Evolutionary conservation across 2,797 vertebrate species (phyloP).

Genomic region (Streptopelia turtur): DNA sequence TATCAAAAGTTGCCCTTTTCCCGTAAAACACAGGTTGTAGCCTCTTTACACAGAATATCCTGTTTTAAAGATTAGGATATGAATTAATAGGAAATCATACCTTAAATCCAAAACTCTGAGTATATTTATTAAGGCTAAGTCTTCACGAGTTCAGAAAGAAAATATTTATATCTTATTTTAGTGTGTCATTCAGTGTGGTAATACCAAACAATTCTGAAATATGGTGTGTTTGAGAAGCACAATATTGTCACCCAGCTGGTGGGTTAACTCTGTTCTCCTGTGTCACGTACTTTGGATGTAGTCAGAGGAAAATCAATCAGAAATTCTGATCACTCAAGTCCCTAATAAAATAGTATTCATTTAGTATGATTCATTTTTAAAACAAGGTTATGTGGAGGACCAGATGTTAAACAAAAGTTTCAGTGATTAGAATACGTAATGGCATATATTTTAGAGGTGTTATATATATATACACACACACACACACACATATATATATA

Average conservation of each 20-base stretch:
- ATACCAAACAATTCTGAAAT: background rate
- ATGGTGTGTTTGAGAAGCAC: accelerated
- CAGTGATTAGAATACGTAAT: background rate
- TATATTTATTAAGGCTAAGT: background rate
- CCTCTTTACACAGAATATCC: background rate
- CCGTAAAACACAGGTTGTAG: background rate
- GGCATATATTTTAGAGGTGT: background rate
- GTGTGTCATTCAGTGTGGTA: background rate
- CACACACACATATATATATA: too few relatives aligned
- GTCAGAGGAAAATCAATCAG: background rate
- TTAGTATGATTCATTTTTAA: background rate
- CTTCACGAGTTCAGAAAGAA: background rate
- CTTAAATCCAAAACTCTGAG: background rate
- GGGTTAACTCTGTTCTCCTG: background rate
- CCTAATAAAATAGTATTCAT: background rate
- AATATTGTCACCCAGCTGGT: background rate
- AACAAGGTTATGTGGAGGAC: background rate
- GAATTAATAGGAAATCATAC: background rate
- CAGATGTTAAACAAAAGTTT: background rate
- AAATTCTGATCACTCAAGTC: background rate
- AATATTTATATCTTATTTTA: background rate
- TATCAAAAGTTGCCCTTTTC: background rate
- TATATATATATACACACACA: too few relatives aligned
- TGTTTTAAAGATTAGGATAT: background rate
- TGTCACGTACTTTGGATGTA: background rate